Evolutionary conservation across 2,797 vertebrate species (phyloP), one percentile per base, ranked within the genome.

Genomic region (Argentina silus): DNA sequence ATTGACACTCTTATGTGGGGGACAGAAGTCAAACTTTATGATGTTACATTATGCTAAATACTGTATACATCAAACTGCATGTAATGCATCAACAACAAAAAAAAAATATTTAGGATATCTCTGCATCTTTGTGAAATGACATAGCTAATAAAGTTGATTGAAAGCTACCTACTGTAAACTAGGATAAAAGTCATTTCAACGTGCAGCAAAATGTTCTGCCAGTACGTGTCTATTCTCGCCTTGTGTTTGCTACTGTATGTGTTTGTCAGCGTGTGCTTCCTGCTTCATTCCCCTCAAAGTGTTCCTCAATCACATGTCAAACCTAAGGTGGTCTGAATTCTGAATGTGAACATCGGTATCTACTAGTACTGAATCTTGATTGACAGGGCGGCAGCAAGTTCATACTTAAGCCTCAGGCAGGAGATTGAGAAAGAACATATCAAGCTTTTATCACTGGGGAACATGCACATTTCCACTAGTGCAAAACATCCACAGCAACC

Each of bases 1-100:
- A 93, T 85, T 84, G 72, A 91, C 78, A 91, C 76, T 91, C 88
- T 84, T 36, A 36, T 36, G 27, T 36, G 27, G 27, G 27, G 27
- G 27, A 36, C 27, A 36, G 27, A 36, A 36, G 27, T 36, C 27
- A 36, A 36, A 36, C 27, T 36, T 4, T 36, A 36, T 36, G 27
- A 36, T 36, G 27, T 36, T 36, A 36, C 27, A 2, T 36, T 36
- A 36, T 36, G 27, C 27, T 36, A 36, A 36, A 36, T 36, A 36
- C 27, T 36, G 27, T 36, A 36, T 36, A 36, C 27, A 36, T 36
- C 27, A 36, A 36, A 36, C 27, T 36, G 27, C 27, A 36, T 36
- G 4, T 36, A 36, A 36, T 36, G 27, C 27, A 36, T 36, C 27
- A 36, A 36, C 27, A 36, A 36, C 1, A 36, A 36, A 36, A n/a